Conservation (phyloP, 2,888 invertebrate species). For the Pseudoips prasinana region DNA sequence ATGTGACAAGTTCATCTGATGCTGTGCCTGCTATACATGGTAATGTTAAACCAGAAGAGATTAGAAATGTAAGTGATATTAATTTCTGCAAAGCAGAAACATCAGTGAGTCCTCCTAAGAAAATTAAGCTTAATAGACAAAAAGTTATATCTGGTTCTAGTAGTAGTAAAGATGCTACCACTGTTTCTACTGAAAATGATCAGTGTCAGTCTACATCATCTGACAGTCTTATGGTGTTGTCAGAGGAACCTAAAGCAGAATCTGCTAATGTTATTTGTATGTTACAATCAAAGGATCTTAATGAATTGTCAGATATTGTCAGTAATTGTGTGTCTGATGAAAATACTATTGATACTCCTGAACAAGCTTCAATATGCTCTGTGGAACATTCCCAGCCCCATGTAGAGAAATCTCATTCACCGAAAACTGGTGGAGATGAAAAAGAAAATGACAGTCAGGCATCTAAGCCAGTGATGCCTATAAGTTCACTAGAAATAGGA, state of each 20-base stretch:
- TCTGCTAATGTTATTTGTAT: constrained; percentile 36
- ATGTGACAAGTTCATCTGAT: constrained; percentile 77
- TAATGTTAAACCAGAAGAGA: constrained; percentile 68
- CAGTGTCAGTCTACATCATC: constrained; percentile 68
- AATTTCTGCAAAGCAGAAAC: constrained; percentile 79
- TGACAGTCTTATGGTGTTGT: constrained; percentile 34
- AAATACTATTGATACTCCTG: constrained; percentile 10
- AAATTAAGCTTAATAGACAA: constrained; percentile 75
- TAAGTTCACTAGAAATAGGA: background rate
- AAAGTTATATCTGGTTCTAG: constrained; percentile 51
- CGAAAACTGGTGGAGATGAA: too few species aligned
- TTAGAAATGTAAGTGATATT: constrained; percentile 73
- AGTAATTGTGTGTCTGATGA: constrained; percentile 18
- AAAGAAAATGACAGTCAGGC: too few species aligned
- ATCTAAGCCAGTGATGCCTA: background rate
- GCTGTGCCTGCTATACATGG: constrained; percentile 60
- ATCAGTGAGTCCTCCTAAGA: constrained; percentile 67
- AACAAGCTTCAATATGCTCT: constrained; percentile 7
- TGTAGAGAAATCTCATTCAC: too few species aligned
- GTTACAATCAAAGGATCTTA: constrained; percentile 27
- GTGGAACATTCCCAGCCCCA: constrained; percentile 27
- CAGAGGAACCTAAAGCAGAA: constrained; percentile 34
- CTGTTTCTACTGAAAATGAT: constrained; percentile 39
- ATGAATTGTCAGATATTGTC: constrained; percentile 11
- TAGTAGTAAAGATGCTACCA: constrained; percentile 42